These are phyloP conservation scores for Accipiter cooperii DNA, from an alignment of 2,113 vertebrate species.

Conservation along the genomic window DNA sequence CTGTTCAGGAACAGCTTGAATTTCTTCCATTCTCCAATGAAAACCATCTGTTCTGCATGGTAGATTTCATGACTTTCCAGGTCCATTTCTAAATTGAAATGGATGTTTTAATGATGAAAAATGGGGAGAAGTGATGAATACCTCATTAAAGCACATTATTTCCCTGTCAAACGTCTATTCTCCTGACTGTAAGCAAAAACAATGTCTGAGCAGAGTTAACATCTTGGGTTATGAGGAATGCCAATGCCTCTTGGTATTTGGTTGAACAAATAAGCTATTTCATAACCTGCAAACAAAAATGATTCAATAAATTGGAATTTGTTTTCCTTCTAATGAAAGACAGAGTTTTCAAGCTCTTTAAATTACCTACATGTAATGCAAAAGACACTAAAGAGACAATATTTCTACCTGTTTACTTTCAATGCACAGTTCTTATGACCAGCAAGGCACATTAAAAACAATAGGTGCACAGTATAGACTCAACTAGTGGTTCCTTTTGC, in stretches of 20 bases:
- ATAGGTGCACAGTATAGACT: background rate
- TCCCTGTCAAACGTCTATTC: constrained; percentile 38
- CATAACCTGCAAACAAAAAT: constrained; percentile 6
- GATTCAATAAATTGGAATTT: background rate
- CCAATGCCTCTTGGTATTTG: constrained; percentile 14
- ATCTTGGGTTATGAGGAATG: background rate
- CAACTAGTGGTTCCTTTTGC: background rate
- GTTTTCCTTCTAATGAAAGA: constrained; percentile 22
- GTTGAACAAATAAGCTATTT: constrained; percentile 28
- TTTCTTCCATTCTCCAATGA: constrained; percentile 26
- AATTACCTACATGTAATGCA: background rate
- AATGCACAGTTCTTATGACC: background rate
- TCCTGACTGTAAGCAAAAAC: constrained; percentile 37
- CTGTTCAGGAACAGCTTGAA: constrained; percentile 35
- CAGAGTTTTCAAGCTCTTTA: background rate
- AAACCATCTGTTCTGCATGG: constrained; percentile 64
- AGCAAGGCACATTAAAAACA: background rate
- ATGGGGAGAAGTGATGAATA: constrained; percentile 18
- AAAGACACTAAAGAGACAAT: background rate
- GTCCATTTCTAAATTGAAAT: constrained; percentile 55
- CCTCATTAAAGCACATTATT: constrained; percentile 59
- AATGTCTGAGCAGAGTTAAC: constrained; percentile 15
- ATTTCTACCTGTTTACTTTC: background rate
- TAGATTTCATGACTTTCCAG: constrained; percentile 51
- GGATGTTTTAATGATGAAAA: constrained; percentile 60